Evolutionary conservation across 2,888 invertebrate genomes (phyloP), one percentile per base, ranked within the genome.

Genomic region (Netelia inedita): DNA sequence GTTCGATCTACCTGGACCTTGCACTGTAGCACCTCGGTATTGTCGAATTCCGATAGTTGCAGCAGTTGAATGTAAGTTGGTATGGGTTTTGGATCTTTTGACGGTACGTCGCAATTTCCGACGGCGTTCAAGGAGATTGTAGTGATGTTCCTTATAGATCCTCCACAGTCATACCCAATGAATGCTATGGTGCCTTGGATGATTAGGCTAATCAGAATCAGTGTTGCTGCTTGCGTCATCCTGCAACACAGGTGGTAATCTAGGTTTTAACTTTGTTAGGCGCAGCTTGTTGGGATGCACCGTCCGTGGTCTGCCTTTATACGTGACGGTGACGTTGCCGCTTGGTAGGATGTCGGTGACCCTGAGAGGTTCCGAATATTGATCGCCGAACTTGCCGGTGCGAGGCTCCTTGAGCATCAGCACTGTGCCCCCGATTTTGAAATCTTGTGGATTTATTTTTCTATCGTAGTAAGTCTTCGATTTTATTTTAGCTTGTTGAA

Each of bases 401-500:
- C 75, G 82, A 0, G 72, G 84, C 11, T 81, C 86, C 14, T 57
- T 69, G 57, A 71, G 21, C 0, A 88, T 16, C 43, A 82, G 87
- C 10, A 85, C 84, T 23, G 46, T 57, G 28, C 87, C 84, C 0
- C 86, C 87, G 9, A 72, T 16, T 1, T 79, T 61, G n/a, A 85
- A 84, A 5, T 43, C 63, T 46, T 74, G 16, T 0, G 83, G 69
- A 23, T 86, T 86, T 0, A 79, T 28, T 41, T 71, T 80, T 46
- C 41, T 63, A 50, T 87, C 87, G 23, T 84, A 82, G 16, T 83
- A 80, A 1, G 9, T n/a, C 69, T 87, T 87, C 1, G 83, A 85
- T 43, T 66, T 82, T 11, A 65, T 21, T 72, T 85, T 88, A 1
- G 87, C 19, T 21, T 11, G 9, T 1, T 83, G 63, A 23, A 86